phyloP scores from a whole-genome alignment of 2,797 vertebrate species.

The Distichodus sexfasciatus region DNA sequence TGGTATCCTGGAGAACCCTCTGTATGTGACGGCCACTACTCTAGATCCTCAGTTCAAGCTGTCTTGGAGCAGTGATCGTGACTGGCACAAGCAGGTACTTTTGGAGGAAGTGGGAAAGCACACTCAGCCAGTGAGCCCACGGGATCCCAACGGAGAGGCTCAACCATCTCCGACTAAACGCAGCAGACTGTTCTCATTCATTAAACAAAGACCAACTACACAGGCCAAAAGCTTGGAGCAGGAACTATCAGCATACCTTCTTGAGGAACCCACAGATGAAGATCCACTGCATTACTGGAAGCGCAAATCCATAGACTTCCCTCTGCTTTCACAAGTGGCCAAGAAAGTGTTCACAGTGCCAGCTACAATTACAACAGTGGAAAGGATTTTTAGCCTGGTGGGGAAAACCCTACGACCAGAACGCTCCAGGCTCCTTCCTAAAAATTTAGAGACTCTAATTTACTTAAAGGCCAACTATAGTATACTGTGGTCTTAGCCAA shows the following conservation, averaged over 20 bases:
- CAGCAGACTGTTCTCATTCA: conserved; percentile 80
- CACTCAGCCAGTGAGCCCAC: conserved; percentile 56
- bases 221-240: conserved; percentile 80
- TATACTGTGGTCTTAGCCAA: conserved; percentile 71
- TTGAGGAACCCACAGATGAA: conserved; percentile 78
- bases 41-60: conserved; percentile 82
- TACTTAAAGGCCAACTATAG: conserved; percentile 80
- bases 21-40: conserved; percentile 76
- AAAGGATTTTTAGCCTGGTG: conserved; percentile 71
- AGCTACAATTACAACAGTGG: conserved; percentile 71
- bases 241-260: conserved; percentile 74
- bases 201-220: conserved; percentile 76
- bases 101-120: conserved; percentile 75
- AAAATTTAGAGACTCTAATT: conserved; percentile 78
- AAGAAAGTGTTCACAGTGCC: conserved; percentile 77
- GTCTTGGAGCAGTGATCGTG: conserved; percentile 78
- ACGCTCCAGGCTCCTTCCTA: conserved; percentile 68
- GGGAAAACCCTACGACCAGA: conserved; percentile 62
- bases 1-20: conserved; percentile 74
- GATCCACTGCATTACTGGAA: conserved; percentile 80
- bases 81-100: conserved; percentile 78
- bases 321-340: conserved; percentile 75
- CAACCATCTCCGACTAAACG: conserved; percentile 70
- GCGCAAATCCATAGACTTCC: conserved; percentile 79
- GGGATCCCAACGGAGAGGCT: conserved; percentile 62